Base-by-base conservation (phyloP, 1,140 invertebrate genomes). In the Brachionus asplanchnoidis region DNA sequence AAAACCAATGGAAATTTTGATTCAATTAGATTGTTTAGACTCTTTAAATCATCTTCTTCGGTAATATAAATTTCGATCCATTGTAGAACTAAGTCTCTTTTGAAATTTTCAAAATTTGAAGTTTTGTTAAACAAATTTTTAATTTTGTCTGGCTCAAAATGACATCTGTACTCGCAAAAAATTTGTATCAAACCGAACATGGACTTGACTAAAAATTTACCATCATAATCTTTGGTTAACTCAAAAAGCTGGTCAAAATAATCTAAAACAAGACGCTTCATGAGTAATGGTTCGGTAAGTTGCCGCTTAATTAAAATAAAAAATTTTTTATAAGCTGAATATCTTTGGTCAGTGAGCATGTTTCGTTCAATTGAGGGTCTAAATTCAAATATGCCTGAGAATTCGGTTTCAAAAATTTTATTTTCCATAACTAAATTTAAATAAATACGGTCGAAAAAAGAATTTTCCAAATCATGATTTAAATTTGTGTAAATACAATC, bases 111-210 rank as follows among this genome's bases (percentile, higher is more conserved):
- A 46, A 77, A 77, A 50, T 77, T 77, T 20, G 20, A n/a, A 26
- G 12, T 12, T 6, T 46, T 50, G n/a, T 8, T 50, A 6, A 77
- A 11, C 42, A 77, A 50, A 23, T 50, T 26, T 77, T 50, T 50
- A 1, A 77, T 36, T 50, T 46, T n/a, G 0, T 3, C 3, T n/a
- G 7, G 4, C 12, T 46, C 23, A 23, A 77, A 77, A 77, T 77
- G 73, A 28, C 42, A 12, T 46, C 28, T 28, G 26, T 46, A 77
- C 14, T 77, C 73, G 5, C 11, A 50, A 11, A 20, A 14, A 28
- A 77, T 77, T 77, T 77, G 73, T 50, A 77, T 50, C 12, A 77
- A n/a, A 12, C 73, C 73, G 28, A 77, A 77, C 17, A 77, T 20
- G 12, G 42, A 46, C 26, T 77, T 77, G 8, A 46, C 7, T 50